phyloP scores from a whole-genome alignment of 2,888 invertebrate species.

The Synergus umbraculus region DNA sequence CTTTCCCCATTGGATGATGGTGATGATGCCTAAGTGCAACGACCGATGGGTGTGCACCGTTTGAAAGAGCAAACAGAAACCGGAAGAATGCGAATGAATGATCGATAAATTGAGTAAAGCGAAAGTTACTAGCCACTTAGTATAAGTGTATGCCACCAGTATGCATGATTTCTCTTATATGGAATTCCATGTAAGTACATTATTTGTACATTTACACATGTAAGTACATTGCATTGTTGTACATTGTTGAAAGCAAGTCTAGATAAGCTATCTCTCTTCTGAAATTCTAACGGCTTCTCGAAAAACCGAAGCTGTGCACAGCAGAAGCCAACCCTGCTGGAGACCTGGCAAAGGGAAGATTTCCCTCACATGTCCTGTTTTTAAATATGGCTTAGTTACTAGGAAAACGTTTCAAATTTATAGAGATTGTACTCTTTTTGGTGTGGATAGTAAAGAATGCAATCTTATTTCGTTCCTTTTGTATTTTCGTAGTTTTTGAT shows the following conservation, averaged over 20 bases:
- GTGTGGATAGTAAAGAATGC: neutral
- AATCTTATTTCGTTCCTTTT: neutral
- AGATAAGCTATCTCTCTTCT: slow-evolving; percentile 1
- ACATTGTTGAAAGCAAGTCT: neutral
- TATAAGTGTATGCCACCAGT: slow-evolving; percentile 45
- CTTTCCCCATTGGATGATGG: neutral
- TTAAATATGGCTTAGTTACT: slow-evolving; percentile 5
- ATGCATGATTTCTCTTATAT: slow-evolving; percentile 52
- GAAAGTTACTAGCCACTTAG: slow-evolving; percentile 41
- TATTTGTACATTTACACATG: neutral
- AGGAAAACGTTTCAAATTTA: slow-evolving; percentile 33
- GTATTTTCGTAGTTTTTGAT: neutral
- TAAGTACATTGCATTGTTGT: neutral
- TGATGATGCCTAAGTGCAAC: slow-evolving; percentile 3
- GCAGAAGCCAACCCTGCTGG: slow-evolving; percentile 12
- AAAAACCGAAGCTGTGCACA: slow-evolving; percentile 25
- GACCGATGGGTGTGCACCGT: neutral
- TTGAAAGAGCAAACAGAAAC: slow-evolving; percentile 16
- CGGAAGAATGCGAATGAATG: slow-evolving; percentile 32
- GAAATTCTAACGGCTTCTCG: slow-evolving; percentile 17
- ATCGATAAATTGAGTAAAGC: slow-evolving; percentile 31
- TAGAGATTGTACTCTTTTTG: neutral
- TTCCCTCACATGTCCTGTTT: neutral
- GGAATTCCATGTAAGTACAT: slow-evolving; percentile 47
- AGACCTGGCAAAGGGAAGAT: slow-evolving; percentile 12